Evolutionary conservation across 2,113 vertebrate species (phyloP), one percentile per base, ranked within the genome.

Genomic region (Rissa tridactyla): DNA sequence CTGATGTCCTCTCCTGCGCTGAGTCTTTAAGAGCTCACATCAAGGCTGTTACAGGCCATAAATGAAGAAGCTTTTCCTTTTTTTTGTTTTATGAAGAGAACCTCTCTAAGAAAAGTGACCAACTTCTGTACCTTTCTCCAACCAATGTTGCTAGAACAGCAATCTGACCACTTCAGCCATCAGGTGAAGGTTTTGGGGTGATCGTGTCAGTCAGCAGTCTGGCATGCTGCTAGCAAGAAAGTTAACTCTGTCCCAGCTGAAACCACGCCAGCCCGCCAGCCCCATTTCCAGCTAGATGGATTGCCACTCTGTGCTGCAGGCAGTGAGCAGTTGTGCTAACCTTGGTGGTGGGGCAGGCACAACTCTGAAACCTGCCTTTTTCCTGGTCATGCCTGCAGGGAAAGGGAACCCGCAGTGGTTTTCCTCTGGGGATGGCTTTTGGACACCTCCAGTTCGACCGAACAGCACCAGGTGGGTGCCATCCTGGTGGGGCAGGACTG

Each of bases 351-450:
- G 32, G 7, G 11, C n/a, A 88, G 13, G 16, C 27, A 38, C 16
- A 58, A 14, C 18, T 66, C 51, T 62, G 34, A 92, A 82, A 64
- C 15, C 18, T 64, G 29, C 5, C 6, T 47, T 88, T 51, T 79
- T 52, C 20, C 11, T 71, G 13, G 11, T 0, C 0, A 15, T 47
- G 10, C 77, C 32, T 90, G 18, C 23, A 86, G 38, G 34, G 16
- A 87, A 82, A 52, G 52, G 21, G 29, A 58, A 60, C 15, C 10
- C 1, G 0, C 52, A 29, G 22, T 54, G 11, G 5, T 64, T 80
- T 15, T 85, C 6, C n/a, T 55, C 42, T 60, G 88, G 47, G 19
- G 13, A 12, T 54, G 32, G 18, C 26, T 71, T 90, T 92, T 75
- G 19, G n/a, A 38, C 34, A 47, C n/a, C 38, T 71, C 38, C 21